Evolutionary conservation across 2,888 invertebrate genomes (phyloP), one percentile per base, ranked within the genome.

Genomic region (Horisme vitalbata): DNA sequence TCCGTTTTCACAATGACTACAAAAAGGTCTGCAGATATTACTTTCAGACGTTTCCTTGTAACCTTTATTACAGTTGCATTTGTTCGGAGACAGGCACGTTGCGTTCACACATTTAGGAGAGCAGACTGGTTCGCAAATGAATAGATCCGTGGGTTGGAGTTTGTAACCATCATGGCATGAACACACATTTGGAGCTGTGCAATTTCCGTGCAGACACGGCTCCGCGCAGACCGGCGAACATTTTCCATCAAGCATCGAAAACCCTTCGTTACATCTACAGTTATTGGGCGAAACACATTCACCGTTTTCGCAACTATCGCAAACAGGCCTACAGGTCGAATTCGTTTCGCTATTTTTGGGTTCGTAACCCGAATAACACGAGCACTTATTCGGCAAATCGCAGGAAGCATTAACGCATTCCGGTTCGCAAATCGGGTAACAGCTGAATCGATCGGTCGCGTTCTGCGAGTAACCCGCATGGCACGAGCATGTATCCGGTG

Each of bases 31-130:
- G 27, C 67, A 68, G 8, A 41, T 45, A 23, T 45, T 57, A 15
- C 49, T 44, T 24, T 41, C 13, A 24, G 41, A 23, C n/a, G 20
- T 33, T n/a, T 32, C 6, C 20, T 28, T 37, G 23, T 73, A 79
- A 1, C 90, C 91, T 9, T 68, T 65, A 24, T 75, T 66, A 52
- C 92, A 92, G 15, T 77, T 64, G 28, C 91, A 92, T 3, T 62
- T 66, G 15, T 85, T 72, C 0, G 90, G 90, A 4, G 63, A 65
- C 2, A 60, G 33, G 44, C 87, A 62, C 4, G 36, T 38, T 0
- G 55, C 47, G 12, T 59, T 65, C 1, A 49, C 41, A 31, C 68
- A 69, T 5, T 32, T 23, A 4, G 46, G 36, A 1, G 49, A 38
- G 12, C 65, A 65, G 4, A 47, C 20, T 1, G 61, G 55, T 6